phyloP scores from a whole-genome alignment of 2,888 invertebrate genomes.

The Ophion ellenae region DNA sequence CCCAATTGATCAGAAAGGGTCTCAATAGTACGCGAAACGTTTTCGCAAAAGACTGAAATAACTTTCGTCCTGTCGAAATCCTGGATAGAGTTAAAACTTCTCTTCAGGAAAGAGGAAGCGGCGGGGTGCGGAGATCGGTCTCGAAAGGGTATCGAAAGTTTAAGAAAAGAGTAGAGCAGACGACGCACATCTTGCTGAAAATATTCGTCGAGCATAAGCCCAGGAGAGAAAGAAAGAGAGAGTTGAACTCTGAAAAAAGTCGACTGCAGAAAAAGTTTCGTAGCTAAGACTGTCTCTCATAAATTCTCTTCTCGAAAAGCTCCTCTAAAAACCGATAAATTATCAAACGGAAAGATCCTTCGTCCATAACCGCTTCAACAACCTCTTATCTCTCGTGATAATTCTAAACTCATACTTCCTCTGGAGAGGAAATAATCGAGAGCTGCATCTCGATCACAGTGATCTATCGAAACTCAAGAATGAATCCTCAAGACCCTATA shows the following conservation, averaged over 20 bases:
- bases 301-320: slow-evolving; percentile 52
- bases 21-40: slow-evolving; percentile 16
- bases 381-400: slow-evolving; percentile 14
- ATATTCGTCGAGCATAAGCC: slow-evolving; percentile 54
- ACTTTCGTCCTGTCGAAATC: slow-evolving; percentile 43
- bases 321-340: slow-evolving; percentile 61
- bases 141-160: slow-evolving; percentile 43
- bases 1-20: slow-evolving; percentile 25
- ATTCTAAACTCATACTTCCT: not conserved
- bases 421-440: not conserved
- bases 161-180: slow-evolving; percentile 29
- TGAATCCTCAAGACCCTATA: no score
- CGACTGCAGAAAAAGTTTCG: slow-evolving; percentile 59
- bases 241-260: slow-evolving; percentile 20
- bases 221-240: not conserved
- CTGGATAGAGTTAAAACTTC: slow-evolving; percentile 54
- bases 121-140: slow-evolving; percentile 4
- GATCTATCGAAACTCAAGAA: not conserved
- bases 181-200: slow-evolving; percentile 45
- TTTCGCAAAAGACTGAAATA: slow-evolving; percentile 26
- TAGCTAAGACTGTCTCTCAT: slow-evolving; percentile 50
- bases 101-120: not conserved
- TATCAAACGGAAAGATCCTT: slow-evolving; percentile 57
- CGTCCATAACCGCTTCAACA: slow-evolving; percentile 25
- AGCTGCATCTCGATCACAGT: slow-evolving; percentile 8